Base-by-base conservation (phyloP, 1,140 invertebrate genomes). In the Pogonomyrmex californicus region DNA sequence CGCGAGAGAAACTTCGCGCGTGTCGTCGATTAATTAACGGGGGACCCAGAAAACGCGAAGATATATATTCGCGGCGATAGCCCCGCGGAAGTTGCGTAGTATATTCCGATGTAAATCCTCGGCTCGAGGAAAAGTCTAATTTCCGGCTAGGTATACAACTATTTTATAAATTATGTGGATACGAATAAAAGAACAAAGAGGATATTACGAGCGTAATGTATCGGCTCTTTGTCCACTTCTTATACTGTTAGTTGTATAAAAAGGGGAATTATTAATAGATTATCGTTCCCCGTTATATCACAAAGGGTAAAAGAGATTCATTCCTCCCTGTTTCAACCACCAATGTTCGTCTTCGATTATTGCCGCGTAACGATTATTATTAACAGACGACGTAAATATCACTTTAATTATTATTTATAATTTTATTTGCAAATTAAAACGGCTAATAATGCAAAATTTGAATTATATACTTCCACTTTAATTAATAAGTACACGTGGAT, bases 11-110 rank as follows among this genome's bases (percentile, higher is more conserved):
- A 83, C 41, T 38, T 38, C 3, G 51, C 79, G 79, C 66, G 79
- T 82, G 68, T 83, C 79, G 79, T 30, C 79, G 68, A 83, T 83
- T 60, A 83, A 83, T 83, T 83, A 83, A 83, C n/a, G 56, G 41
- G 10, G 54, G 17, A 23, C 79, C 30, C 54, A 71, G 79, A 82
- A 82, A 82, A 41, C 38, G 30, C 17, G n/a, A 30, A 17, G 51
- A 82, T 38, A 10, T 51, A 58, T 71, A 41, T 30, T 23, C 62
- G 36, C 10, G 2, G 30, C 58, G 36, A 44, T 58, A 54, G 41
- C 56, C 63, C 79, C 58, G 58, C 81, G 76, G 60, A 85, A 86
- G 44, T 89, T 73, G 73, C 56, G 38, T 5, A 23, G 17, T 47
- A 44, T 38, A 75, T 5, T 23, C 23, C 23, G 23, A 23, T 23